phyloP scores from a whole-genome alignment of 2,113 vertebrate species.

The Noturus placidus region DNA sequence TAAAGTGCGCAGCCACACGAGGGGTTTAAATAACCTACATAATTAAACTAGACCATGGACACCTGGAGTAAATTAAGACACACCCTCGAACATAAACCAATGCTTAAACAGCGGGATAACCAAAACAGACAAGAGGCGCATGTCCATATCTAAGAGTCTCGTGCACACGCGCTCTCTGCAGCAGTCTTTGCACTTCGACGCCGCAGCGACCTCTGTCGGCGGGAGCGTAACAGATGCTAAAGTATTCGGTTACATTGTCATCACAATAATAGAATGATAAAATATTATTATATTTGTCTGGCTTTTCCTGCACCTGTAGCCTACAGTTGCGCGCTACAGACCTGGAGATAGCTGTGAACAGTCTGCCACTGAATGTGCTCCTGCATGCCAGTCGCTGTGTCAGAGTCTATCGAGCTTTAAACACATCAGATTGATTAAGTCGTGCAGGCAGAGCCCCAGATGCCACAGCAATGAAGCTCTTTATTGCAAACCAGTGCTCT shows the following conservation, averaged over 20 bases:
- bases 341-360: slow-evolving; percentile 7
- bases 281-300: not conserved
- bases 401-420: slow-evolving; percentile 38
- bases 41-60: no score
- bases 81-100: no score
- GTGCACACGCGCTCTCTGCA: no score
- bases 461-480: slow-evolving; percentile 33
- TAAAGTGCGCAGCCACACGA: no score
- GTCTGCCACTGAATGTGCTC: not conserved
- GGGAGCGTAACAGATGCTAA: no score
- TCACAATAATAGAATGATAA: not conserved
- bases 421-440: slow-evolving; percentile 46
- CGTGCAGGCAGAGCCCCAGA: slow-evolving; percentile 16
- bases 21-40: no score
- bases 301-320: slow-evolving; percentile 16
- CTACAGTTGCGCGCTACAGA: not conserved
- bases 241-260: not conserved
- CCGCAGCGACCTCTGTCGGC: no score
- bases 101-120: no score
- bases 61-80: no score
- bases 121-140: no score
- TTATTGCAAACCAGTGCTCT: slow-evolving; percentile 44
- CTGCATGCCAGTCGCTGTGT: slow-evolving; percentile 23
- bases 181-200: no score
- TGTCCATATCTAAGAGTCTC: no score